Percentiles rank a stretch among this genome's conserved stretches.
These are phyloP conservation scores for Ceyx cyanopectus DNA, from an alignment of 2,113 vertebrate species.

Conservation along the genomic window DNA sequence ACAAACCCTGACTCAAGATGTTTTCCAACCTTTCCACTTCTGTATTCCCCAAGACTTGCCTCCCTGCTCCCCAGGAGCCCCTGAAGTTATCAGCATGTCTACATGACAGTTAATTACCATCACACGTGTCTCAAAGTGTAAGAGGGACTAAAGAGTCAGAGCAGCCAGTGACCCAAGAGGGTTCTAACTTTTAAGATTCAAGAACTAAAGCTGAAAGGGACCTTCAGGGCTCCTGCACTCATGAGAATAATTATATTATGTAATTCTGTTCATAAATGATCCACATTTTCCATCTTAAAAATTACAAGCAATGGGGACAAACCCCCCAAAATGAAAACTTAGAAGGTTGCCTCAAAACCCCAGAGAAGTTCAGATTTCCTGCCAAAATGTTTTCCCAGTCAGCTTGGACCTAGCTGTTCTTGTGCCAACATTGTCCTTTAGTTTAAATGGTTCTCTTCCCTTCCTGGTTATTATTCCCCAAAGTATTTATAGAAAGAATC, in stretches of 20 bases:
- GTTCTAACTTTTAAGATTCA: background rate
- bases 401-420: background rate
- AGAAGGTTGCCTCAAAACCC: background rate
- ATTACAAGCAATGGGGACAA: background rate
- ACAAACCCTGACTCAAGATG: background rate
- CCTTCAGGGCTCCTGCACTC: background rate
- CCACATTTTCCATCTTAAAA: background rate
- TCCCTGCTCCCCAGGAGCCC: background rate
- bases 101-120: background rate
- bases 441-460: constrained; percentile 18
- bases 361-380: constrained; percentile 10
- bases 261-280: background rate
- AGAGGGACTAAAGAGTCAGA: background rate
- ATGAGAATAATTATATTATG: background rate
- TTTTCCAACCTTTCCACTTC: background rate
- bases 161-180: background rate
- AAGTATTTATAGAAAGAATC: constrained; percentile 33
- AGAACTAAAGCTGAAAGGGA: background rate
- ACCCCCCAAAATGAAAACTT: background rate
- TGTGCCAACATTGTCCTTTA: constrained; percentile 35
- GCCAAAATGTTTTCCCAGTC: background rate
- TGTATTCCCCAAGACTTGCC: background rate
- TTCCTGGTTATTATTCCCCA: constrained; percentile 16
- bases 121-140: background rate
- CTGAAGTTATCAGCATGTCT: background rate